Evolutionary conservation across 2,888 invertebrate genomes (phyloP), one percentile per base, ranked within the genome.

Genomic region (Drosophila kuntzei): DNA sequence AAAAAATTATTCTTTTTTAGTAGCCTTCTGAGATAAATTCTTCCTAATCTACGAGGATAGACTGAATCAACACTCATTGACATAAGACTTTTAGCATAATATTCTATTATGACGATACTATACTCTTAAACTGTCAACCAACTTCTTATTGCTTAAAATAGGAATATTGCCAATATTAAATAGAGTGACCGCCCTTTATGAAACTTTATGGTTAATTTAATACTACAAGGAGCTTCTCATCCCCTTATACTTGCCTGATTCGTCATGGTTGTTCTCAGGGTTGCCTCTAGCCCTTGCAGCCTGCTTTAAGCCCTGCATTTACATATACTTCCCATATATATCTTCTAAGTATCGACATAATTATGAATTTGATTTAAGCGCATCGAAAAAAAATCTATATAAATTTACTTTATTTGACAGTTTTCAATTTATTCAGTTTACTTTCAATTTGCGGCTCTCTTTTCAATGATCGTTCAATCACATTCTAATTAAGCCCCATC

Each of bases 401-500:
- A 34, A 50, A 20, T 41, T 20, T 39, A 18, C 8, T 18, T 39
- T 8, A 25, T 18, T 8, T 53, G 53, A 53, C 51, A 39, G 51
- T 12, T 25, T 18, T 5, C 12, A 41, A 29, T 41, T 29, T n/a
- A 4, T 32, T 41, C 41, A 54, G 41, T 53, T 41, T 22, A 14
- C n/a, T 20, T 14, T 20, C 34, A 34, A 46, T 18, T 47, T 29
- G 22, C 29, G 11, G 16, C 16, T 14, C 8, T 3, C 12, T 27
- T 12, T 37, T 27, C 51, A 51, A 37, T 54, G 41, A 54, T 41
- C 29, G 16, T 43, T 43, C 49, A 57, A 59, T 67, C 55, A 60
- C 9, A 27, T 34, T 20, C 59, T 61, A 68, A 75, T 77, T 72
- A 59, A 60, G 61, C 61, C 44, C 32, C 81, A 72, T 63, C 73